These are phyloP conservation scores for Procapra przewalskii DNA, from an alignment of 2,113 vertebrate species.

Conservation along the genomic window DNA sequence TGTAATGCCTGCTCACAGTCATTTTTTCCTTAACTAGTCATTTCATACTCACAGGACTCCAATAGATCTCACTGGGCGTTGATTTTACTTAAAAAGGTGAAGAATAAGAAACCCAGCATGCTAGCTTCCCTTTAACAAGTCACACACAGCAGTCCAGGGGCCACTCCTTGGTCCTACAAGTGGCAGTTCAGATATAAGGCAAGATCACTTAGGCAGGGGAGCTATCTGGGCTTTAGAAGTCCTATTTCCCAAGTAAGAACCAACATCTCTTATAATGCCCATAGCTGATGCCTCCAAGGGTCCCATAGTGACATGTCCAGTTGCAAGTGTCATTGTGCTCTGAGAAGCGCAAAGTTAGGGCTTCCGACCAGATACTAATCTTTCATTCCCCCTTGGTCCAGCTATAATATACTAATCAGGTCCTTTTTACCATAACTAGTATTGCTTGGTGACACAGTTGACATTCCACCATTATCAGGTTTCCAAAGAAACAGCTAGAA, in stretches of 20 bases:
- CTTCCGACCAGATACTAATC: not conserved
- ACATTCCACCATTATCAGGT: not conserved
- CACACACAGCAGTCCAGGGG: not conserved
- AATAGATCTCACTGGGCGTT: not conserved
- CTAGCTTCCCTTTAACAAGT: not conserved
- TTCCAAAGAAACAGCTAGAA: conserved; percentile 7
- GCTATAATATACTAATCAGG: not conserved
- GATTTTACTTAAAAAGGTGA: not conserved
- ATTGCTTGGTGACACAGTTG: not conserved
- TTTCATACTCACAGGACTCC: not conserved
- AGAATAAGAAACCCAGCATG: not conserved
- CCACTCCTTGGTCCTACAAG: not conserved
- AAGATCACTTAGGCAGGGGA: not conserved
- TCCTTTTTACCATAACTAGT: not conserved
- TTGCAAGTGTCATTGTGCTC: not conserved
- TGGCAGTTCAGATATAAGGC: not conserved
- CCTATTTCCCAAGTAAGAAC: not conserved
- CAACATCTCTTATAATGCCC: not conserved
- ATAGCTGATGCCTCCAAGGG: not conserved
- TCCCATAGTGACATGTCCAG: not conserved
- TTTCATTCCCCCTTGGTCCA: not conserved
- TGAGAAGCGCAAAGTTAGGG: not conserved
- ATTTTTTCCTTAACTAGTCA: not conserved
- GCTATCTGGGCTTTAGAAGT: not conserved
- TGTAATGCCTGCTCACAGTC: not conserved